Evolutionary conservation across 2,888 invertebrate species (phyloP), one percentile per base, ranked within the genome.

Genomic region (Nomada fucata): DNA sequence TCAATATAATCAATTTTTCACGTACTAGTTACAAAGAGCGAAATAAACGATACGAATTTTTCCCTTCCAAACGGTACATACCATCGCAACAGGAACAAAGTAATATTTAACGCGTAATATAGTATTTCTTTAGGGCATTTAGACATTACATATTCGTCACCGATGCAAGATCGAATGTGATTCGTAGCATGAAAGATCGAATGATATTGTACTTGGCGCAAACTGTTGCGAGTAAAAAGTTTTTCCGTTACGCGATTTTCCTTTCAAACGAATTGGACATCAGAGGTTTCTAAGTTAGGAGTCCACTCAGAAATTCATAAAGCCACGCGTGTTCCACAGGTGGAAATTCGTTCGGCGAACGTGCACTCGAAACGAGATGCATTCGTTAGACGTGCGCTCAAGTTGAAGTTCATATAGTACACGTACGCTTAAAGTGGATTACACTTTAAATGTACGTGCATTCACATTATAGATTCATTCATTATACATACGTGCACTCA

Each of bases 31-130:
- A 47, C n/a, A 29, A 36, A 63, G 63, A 36, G 7, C 36, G 7
- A 36, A 9, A 7, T 7, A 36, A 36, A 63, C 44, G 4, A 44
- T 26, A 29, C 13, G n/a, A 42, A 50, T 61, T 47, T 20, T 4
- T 20, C 2, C 26, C n/a, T 29, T 70, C 26, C 10, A 63, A 72
- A 11, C 3, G 20, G n/a, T 23, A 15, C 4, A 2, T 29, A 26
- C 13, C 29, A n/a, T 69, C 13, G 26, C 13, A 76, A 70, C 29
- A 63, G 13, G 10, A 55, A 64, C 44, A 65, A 57, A 65, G 55
- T 47, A 64, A 73, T 44, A 73, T 57, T 65, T 20, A 65, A 57
- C 47, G 29, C 10, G 44, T 64, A 55, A 64, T 57, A 64, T 65
- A 64, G 20, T 29, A 29, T 73, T 10, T 36, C 20, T 57, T 36